Base-by-base conservation (phyloP, 2,888 invertebrate genomes). In the Chromoteleia sp. region DNA sequence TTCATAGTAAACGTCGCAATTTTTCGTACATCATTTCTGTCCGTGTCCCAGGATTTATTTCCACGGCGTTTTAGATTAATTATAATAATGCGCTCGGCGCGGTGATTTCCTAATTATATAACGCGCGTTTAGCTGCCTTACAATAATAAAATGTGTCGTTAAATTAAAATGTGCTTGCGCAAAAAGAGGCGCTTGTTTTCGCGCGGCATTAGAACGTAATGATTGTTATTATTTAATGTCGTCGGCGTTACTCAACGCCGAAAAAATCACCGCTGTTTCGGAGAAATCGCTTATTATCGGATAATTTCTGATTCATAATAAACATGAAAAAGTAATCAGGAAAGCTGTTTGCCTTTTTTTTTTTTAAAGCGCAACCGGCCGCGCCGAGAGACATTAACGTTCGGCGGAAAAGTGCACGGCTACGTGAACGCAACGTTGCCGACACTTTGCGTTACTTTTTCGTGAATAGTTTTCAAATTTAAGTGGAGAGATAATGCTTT, bases 211-310 rank as follows among this genome's bases (percentile, higher is more conserved):
- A 79, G 74, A 74, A 29, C 17, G 21, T 33, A 65, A 59, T 67
- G 54, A 65, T 65, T 59, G 59, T 50, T 65, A 58, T 70, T 70
- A 77, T 77, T 77, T 77, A 36, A 68, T 61, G 33, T 58, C 63
- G 41, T n/a, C 36, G 30, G 25, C 2, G 19, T 77, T 71, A 50
- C 77, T 56, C 54, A 71, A 71, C 67, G 70, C 45, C 77, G 54
- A 77, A 77, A 68, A 73, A 80, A 54, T 61, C 36, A 15, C 36
- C 25, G 21, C 19, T 36, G 45, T 79, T 68, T 63, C 12, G 70
- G 80, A 70, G 80, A 79, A 79, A 79, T 79, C 73, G 65, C 45
- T 78, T 71, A 65, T 79, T 67, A 79, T 65, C 59, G 52, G 25
- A 59, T 39, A 79, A 73, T 65, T 67, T 67, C 68, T 52, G 74